Conservation (phyloP, 2,113 vertebrate genomes). For the Corvus hawaiiensis region DNA sequence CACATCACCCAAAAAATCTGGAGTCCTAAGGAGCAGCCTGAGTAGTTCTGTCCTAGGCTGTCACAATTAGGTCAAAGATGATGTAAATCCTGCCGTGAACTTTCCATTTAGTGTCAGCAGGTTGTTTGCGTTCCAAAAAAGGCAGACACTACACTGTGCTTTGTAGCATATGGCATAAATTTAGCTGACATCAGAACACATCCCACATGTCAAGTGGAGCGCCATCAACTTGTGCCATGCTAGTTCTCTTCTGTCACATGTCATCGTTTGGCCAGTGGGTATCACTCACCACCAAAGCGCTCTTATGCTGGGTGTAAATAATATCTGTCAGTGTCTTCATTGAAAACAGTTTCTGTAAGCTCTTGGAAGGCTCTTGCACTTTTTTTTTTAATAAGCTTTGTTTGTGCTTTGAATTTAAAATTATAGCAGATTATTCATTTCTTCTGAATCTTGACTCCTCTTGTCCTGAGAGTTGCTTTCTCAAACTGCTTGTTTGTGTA, state of each 20-base stretch:
- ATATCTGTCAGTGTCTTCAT: background rate
- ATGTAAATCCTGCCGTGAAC: slow-evolving; percentile 46
- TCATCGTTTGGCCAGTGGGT: background rate
- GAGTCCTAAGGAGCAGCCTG: slow-evolving; percentile 11
- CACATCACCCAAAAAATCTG: background rate
- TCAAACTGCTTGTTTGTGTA: background rate
- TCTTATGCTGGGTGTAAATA: background rate
- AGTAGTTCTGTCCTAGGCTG: slow-evolving; percentile 21
- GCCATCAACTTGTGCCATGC: background rate
- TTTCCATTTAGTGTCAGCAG: slow-evolving; percentile 47
- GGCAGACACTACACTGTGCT: slow-evolving; percentile 2
- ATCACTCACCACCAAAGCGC: background rate
- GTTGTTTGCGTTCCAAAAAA: slow-evolving; percentile 33
- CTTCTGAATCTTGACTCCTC: background rate
- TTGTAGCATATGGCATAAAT: slow-evolving; percentile 41
- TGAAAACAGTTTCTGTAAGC: background rate
- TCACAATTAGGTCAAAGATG: slow-evolving; percentile 51
- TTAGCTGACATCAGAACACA: slow-evolving; percentile 29
- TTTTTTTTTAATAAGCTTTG: background rate
- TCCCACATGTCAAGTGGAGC: slow-evolving; percentile 6
- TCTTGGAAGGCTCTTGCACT: background rate
- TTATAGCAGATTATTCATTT: background rate
- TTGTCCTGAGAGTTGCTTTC: background rate
- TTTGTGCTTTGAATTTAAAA: background rate
- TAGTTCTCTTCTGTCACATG: background rate